phyloP scores from a whole-genome alignment of 2,113 vertebrate genomes.

The Malurus elegans region DNA sequence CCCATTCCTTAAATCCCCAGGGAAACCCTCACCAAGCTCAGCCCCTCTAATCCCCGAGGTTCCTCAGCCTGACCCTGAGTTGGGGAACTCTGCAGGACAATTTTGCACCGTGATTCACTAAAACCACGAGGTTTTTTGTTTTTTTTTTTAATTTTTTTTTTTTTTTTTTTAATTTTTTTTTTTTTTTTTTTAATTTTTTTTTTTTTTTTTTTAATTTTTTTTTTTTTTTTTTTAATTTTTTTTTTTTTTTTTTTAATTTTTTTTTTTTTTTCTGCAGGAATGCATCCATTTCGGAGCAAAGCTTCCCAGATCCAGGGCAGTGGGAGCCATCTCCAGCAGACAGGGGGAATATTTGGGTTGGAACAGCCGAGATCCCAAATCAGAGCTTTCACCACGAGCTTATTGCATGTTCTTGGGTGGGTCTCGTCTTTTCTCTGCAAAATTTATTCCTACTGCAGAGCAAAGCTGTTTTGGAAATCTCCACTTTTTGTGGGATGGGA shows the following conservation, averaged over 20 bases:
- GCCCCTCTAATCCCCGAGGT: neutral
- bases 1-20: neutral
- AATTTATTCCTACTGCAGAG: neutral
- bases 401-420: constrained; percentile 20
- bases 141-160: neutral
- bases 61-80: neutral
- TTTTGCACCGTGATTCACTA: constrained; percentile 26
- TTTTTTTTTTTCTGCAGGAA: neutral
- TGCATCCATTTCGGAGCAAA: neutral
- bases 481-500: constrained; percentile 41
- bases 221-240: neutral
- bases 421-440: neutral
- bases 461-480: constrained; percentile 21
- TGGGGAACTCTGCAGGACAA: neutral
- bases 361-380: neutral
- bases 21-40: neutral
- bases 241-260: neutral
- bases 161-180: neutral
- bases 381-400: neutral
- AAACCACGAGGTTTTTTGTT: neutral
- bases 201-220: neutral
- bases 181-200: neutral
- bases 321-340: neutral
- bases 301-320: neutral
- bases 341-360: constrained; percentile 35